Conservation (phyloP, 2,797 vertebrate species). For the Notoglanidium macrostoma region DNA sequence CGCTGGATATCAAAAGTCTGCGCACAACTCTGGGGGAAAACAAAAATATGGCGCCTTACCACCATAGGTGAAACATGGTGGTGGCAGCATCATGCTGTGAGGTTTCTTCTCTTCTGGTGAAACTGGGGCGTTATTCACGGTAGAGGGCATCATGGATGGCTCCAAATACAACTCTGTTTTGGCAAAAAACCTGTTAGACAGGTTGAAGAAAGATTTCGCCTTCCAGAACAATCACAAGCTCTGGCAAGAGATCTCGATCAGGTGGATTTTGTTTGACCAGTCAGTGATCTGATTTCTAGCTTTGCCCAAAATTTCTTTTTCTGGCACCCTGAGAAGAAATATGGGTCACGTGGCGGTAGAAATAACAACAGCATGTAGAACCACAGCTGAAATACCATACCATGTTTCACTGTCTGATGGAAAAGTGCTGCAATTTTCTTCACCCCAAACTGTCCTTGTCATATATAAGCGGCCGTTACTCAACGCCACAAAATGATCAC, state of each 20-base stretch:
- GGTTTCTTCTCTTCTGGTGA: not conserved
- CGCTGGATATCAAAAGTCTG: not conserved
- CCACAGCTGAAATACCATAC: not conserved
- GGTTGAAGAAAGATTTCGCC: not conserved
- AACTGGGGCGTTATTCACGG: not conserved
- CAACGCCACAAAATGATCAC: not conserved
- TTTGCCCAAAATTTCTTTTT: not conserved
- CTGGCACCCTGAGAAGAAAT: not conserved
- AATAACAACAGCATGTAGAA: not conserved
- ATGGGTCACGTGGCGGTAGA: not conserved
- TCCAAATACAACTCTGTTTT: not conserved
- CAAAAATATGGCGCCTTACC: too few relatives aligned
- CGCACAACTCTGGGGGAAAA: too few relatives aligned
- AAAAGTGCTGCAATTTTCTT: not conserved
- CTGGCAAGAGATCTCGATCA: not conserved
- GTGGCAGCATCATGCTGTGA: not conserved
- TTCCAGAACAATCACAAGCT: not conserved
- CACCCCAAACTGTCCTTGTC: not conserved
- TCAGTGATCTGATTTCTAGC: not conserved
- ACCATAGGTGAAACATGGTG: not conserved
- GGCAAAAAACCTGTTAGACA: not conserved
- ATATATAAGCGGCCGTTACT: not conserved
- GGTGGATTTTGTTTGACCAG: not conserved
- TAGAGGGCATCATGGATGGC: not conserved
- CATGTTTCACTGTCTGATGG: not conserved